Conservation (phyloP, 2,888 invertebrate species). For the Prosapia bicincta region DNA sequence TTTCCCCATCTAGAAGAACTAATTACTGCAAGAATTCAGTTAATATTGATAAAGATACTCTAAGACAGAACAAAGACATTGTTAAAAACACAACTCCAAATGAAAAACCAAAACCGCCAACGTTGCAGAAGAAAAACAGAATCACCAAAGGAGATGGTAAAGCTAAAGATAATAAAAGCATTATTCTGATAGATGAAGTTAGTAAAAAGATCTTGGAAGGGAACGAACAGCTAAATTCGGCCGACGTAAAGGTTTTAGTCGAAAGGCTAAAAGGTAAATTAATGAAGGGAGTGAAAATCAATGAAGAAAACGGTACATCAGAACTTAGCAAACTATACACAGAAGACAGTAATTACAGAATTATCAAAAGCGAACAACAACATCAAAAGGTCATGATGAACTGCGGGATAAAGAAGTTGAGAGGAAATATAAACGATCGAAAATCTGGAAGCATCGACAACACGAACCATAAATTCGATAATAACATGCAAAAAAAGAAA, state of each 20-base stretch:
- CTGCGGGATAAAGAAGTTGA: neutral
- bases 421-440: too few relatives aligned
- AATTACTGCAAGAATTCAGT: neutral
- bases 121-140: neutral
- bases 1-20: neutral
- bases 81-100: neutral
- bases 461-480: too few relatives aligned
- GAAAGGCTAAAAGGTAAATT: neutral
- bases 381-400: neutral
- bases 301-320: neutral
- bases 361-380: neutral
- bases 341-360: neutral
- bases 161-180: neutral
- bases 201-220: neutral
- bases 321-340: neutral
- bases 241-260: neutral
- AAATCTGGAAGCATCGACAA: too few relatives aligned
- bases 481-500: too few relatives aligned
- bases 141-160: neutral
- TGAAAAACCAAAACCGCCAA: neutral
- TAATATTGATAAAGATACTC: neutral
- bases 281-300: neutral
- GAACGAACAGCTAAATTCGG: neutral
- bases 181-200: neutral
- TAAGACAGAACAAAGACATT: neutral